Evolutionary conservation across 1,140 invertebrate species (phyloP), one percentile per base, ranked within the genome.

Genomic region (Drosophila nigrodunni): DNA sequence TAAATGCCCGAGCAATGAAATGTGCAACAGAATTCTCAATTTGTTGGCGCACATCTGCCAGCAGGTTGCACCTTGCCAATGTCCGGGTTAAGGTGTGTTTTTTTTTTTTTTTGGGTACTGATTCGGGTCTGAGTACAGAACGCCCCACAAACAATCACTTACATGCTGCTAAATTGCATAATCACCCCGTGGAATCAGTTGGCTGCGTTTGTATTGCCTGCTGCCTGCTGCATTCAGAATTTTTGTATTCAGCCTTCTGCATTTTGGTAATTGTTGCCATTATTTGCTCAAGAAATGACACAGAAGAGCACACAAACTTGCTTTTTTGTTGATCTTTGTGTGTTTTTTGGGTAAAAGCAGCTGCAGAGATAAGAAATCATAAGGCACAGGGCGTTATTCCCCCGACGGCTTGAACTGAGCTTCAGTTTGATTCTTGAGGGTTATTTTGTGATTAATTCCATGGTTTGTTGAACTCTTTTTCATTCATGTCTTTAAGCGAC

Each of bases 121-220:
- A 21, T 59, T 59, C 25, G 62, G 25, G 39, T 13, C 25, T 41
- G 34, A 46, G 73, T 73, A 52, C 77, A 80, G 62, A 86, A 89
- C 85, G 85, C 85, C 85, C 85, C 80, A 89, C 85, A 89, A 89
- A 89, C 86, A 89, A 89, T 89, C 85, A 89, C 85, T 89, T 89
- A 89, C 85, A 89, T 89, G 85, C 86, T 89, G 85, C 86, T 89
- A 89, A 89, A 89, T 89, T 89, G 86, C 86, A 89, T 89, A 89
- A 89, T 89, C 85, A 81, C 79, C 78, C 76, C 66, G 74, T 85
- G 78, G 75, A 89, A 89, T 89, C 85, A 89, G 82, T 50, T 68
- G 66, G 67, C 64, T 60, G 69, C 59, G 44, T 66, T 69, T 55
- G 43, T 30, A 9, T 54, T 43, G 18, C 6, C 25, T 54, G 4